A percentile compares a stretch with the other conserved stretches of the same genome.
phyloP scores from a whole-genome alignment of 92 coral and sea anemone genomes.

The Meandrina meandrites region DNA sequence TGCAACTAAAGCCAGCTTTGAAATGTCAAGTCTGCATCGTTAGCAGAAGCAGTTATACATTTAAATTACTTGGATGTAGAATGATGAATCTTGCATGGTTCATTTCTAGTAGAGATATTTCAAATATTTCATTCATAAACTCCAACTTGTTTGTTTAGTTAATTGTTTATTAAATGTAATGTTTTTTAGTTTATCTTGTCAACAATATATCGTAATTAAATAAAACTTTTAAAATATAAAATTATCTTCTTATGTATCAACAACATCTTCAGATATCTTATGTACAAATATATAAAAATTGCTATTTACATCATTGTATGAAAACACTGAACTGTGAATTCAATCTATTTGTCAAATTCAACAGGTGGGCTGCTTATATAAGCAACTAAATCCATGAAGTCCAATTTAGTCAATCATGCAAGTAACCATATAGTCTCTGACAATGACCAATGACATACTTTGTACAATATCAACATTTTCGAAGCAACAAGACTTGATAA shows the following conservation, averaged over 20 bases:
- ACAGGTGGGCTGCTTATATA: not conserved
- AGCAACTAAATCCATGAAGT: not conserved
- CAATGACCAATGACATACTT: not conserved
- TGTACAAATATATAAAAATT: conserved; percentile 27
- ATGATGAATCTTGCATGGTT: too few relatives aligned
- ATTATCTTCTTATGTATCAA: not conserved
- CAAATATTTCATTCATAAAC: not conserved
- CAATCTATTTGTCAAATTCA: not conserved
- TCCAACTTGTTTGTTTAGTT: not conserved
- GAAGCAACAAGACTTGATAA: not conserved
- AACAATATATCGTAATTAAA: conserved; percentile 7
- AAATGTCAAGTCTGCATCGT: too few relatives aligned
- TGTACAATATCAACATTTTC: not conserved
- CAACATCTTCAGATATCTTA: conserved; percentile 4
- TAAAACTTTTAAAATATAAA: conserved; percentile 15
- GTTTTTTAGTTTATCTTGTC: not conserved
- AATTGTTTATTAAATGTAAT: not conserved
- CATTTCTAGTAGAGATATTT: too few relatives aligned
- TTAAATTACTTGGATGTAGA: too few relatives aligned
- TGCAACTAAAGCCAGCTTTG: too few relatives aligned
- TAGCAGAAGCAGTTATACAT: too few relatives aligned
- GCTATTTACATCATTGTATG: not conserved
- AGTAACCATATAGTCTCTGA: not conserved
- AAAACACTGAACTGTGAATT: not conserved
- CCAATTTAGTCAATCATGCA: not conserved